A percentile compares a stretch with the other conserved stretches of the same genome.
These are phyloP conservation scores for Nothobranchius kuhntae DNA, from an alignment of 2,113 vertebrate species.

Conservation along the genomic window DNA sequence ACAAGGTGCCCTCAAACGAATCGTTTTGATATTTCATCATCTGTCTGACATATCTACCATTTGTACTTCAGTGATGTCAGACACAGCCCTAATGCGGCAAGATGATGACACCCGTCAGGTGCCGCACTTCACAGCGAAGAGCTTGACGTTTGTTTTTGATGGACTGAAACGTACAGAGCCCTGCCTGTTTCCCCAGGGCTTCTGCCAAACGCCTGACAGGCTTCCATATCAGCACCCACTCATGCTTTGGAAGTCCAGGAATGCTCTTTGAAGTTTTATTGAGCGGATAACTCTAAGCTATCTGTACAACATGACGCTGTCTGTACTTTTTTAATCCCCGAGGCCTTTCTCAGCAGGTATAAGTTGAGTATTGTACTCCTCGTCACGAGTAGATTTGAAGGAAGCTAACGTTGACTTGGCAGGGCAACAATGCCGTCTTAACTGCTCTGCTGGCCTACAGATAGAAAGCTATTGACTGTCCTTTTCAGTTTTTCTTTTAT, in stretches of 20 bases:
- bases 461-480: conserved; percentile 28
- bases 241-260: conserved; percentile 54
- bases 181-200: conserved; percentile 36
- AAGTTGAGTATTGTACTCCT: conserved; percentile 62
- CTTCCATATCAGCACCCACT: conserved; percentile 48
- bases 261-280: conserved; percentile 77
- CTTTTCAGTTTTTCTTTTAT: conserved; percentile 17
- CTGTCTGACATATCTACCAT: conserved; percentile 48
- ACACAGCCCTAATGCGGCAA: conserved; percentile 14
- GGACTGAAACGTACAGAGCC: conserved; percentile 41
- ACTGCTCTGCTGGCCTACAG: conserved; percentile 40
- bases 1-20: conserved; percentile 42
- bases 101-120: conserved; percentile 20
- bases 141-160: conserved; percentile 47
- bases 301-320: conserved; percentile 57
- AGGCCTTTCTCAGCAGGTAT: conserved; percentile 50
- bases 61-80: conserved; percentile 51
- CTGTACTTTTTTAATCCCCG: conserved; percentile 54
- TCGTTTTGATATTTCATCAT: conserved; percentile 53
- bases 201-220: conserved; percentile 41
- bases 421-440: conserved; percentile 44
- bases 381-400: conserved; percentile 55
- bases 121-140: conserved; percentile 19
- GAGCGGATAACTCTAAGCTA: conserved; percentile 67
- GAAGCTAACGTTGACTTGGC: conserved; percentile 56